Percentiles rank a stretch among this genome's conserved stretches.
Evolutionary conservation across 2,888 invertebrate species (phyloP).

Genomic region (Cistogaster globosa): DNA sequence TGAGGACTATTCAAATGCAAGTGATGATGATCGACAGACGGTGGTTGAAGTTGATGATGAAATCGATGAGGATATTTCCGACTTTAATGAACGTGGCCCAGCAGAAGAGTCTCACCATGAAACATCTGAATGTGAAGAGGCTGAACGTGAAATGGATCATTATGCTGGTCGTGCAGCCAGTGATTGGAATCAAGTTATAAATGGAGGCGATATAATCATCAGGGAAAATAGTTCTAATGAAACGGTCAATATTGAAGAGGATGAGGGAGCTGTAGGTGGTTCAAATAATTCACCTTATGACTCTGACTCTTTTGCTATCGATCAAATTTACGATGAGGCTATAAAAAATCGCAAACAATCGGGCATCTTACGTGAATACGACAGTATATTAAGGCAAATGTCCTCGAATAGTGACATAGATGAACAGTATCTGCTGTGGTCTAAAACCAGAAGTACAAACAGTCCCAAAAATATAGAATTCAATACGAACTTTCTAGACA

Average conservation of each 20-base stretch:
- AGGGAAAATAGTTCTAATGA: slow-evolving; percentile 23
- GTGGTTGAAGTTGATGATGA: slow-evolving; percentile 82
- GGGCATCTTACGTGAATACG: slow-evolving; percentile 80
- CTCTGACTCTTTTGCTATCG: slow-evolving; percentile 80
- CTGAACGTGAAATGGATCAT: slow-evolving; percentile 80
- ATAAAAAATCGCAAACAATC: slow-evolving; percentile 81
- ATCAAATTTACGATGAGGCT: slow-evolving; percentile 82
- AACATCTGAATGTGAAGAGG: slow-evolving; percentile 82
- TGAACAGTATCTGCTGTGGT: slow-evolving; percentile 77
- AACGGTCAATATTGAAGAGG: slow-evolving; percentile 61
- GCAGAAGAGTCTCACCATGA: slow-evolving; percentile 82
- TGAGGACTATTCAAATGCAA: slow-evolving; percentile 77
- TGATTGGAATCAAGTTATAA: slow-evolving; percentile 79
- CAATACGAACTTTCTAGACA: slow-evolving; percentile 74
- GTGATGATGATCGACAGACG: slow-evolving; percentile 82
- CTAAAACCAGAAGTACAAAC: slow-evolving; percentile 74
- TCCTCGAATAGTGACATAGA: slow-evolving; percentile 72
- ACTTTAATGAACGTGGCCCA: slow-evolving; percentile 80
- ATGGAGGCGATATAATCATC: slow-evolving; percentile 69
- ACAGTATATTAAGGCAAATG: slow-evolving; percentile 79
- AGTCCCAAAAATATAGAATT: slow-evolving; percentile 55
- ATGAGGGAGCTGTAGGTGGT: slow-evolving; percentile 79
- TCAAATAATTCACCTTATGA: slow-evolving; percentile 73
- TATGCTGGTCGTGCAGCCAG: slow-evolving; percentile 78
- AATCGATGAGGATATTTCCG: slow-evolving; percentile 81